Base-by-base conservation (phyloP, 2,113 vertebrate species). In the Paramisgurnus dabryanus region DNA sequence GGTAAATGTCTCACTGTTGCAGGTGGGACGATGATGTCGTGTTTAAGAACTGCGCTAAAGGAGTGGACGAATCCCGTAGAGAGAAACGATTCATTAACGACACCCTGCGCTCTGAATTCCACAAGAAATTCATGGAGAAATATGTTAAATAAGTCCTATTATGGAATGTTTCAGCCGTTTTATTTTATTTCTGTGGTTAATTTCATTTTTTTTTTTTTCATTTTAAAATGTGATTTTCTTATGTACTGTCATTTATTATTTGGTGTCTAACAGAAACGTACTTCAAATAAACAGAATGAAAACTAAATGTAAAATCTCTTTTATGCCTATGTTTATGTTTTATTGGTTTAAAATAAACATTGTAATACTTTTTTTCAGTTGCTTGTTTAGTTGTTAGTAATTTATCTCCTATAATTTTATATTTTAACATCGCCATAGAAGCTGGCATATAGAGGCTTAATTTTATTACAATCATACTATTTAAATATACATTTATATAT, bases 11-110 rank as follows among this genome's bases (percentile, higher is more conserved):
- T 58, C 15, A n/a, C 47, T 75, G 7, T 85, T 93, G 64, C 85
- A 99, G 98, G 85, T 99, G 98, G 97, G 98, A 99, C 22, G 97
- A 99, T 69, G 98, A 99, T n/a, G 96, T 99, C 18, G 96, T 99
- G 76, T 99, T 99, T 90, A 99, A 99, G 92, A 99, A 99, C 80
- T 99, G 97, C 67, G 98, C 97, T 72, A 99, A 98, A 88, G 98
- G 97, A n/a, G 92, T 98, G 58, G 96, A 99, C 0, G 97, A 99
- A 55, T 91, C 95, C 17, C 96, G 96, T 80, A 98, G 95, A 84
- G 97, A 99, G 91, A 99, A 99, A 83, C 95, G 96, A 81, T 99
- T 99, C 0, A 92, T 99, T 17, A 99, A 99, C 6, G 98, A 99
- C 88, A 99, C 98, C 0, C 91, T 99, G 86, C 93, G 96, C 76